These are phyloP conservation scores for Arbacia lixula DNA, from an alignment of 53 echinoderm and acorn worm genomes.

Conservation along the genomic window DNA sequence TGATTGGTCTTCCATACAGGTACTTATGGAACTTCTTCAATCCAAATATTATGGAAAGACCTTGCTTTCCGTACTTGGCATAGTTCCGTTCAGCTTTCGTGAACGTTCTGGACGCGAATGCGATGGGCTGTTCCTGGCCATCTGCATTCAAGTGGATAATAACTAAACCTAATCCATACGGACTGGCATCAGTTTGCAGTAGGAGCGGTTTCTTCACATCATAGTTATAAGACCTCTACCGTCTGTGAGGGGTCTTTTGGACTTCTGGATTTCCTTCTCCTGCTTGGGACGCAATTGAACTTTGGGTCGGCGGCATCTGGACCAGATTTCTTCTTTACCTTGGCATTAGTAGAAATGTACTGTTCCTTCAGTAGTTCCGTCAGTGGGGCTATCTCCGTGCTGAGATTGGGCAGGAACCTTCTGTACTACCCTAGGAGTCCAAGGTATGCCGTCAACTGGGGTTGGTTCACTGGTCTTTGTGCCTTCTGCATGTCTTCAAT, in stretches of 20 bases:
- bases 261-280: conserved; percentile 33
- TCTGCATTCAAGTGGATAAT: conserved; percentile 59
- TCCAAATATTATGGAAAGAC: conserved; percentile 60
- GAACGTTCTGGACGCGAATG: conserved; percentile 66
- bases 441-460: conserved; percentile 54
- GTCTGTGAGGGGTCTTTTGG: conserved; percentile 9
- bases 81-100: conserved; percentile 57
- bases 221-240: conserved; percentile 31
- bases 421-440: conserved; percentile 57
- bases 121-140: conserved; percentile 58
- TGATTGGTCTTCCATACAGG: conserved; percentile 46
- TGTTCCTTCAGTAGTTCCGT: conserved; percentile 47
- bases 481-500: conserved; percentile 49
- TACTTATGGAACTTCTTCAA: conserved; percentile 70
- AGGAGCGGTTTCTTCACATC: conserved; percentile 44
- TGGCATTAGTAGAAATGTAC: conserved; percentile 28
- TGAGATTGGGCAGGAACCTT: conserved; percentile 57
- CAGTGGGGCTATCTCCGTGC: conserved; percentile 31
- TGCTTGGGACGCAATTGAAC: conserved; percentile 59
- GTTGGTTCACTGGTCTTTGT: conserved; percentile 48
- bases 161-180: conserved; percentile 66
- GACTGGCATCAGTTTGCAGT: conserved; percentile 67
- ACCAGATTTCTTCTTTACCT: not conserved
- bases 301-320: conserved; percentile 1
- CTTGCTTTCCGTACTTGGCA: conserved; percentile 62